Base-by-base conservation (phyloP, 1,140 invertebrate species). In the Triops longicaudatus region DNA sequence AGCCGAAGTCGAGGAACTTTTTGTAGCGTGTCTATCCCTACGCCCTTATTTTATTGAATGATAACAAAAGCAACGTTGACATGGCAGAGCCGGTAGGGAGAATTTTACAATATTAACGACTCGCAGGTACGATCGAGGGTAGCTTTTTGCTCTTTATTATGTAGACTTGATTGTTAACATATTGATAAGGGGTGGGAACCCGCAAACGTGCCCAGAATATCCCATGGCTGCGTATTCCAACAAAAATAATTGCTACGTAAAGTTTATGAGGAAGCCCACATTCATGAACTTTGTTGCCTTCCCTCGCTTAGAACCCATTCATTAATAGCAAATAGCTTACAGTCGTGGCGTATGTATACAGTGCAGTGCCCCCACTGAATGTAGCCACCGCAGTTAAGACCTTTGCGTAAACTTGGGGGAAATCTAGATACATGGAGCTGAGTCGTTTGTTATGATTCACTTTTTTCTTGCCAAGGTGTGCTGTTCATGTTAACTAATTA, bases 81-180 rank as follows among this genome's bases (percentile, higher is more conserved):
- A 37, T 63, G 50, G 50, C 50, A 63, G 50, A 14, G 50, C 1
- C 50, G 50, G 14, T 63, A 63, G 50, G 50, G 50, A 63, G 50
- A 17, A 63, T 63, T 63, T 63, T 63, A 63, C 50, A 63, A 63
- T 63, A 63, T 63, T 63, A 63, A 63, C 50, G 50, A 63, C 50
- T 63, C 0, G 50, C 50, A 63, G 50, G 50, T 63, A 17, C 50
- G 50, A 22, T 6, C 50, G 50, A 22, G 50, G 14, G 50, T 14
- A 63, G 50, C 50, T 63, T 63, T n/a, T 63, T 63, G 50, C 14
- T 22, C 22, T 17, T 63, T 63, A 22, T 63, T 22, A 37, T 63
- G 22, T 63, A 10, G 50, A 63, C 50, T 22, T 63, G 50, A 22
- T 63, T 63, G 17, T 17, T 63, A 63, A 63, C n/a, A 63, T 63